Evolutionary conservation across 92 coral and sea anemone genomes (phyloP).

Genomic region (Heliopora coerulea): DNA sequence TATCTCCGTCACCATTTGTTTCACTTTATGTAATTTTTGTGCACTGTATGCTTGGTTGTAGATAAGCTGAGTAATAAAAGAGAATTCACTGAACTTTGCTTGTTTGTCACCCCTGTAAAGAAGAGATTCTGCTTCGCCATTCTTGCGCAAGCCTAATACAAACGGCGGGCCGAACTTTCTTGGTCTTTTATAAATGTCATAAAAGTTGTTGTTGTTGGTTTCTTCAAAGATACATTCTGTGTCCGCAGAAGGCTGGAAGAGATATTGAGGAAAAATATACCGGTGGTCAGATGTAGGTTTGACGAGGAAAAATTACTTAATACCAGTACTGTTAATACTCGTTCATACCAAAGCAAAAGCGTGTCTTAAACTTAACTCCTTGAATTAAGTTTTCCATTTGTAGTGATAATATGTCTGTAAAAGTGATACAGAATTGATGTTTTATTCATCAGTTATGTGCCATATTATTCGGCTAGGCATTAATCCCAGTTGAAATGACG

Average conservation of each 20-base stretch:
- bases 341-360: too few relatives aligned
- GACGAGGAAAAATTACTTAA: too few relatives aligned
- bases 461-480: too few relatives aligned
- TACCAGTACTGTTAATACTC: neutral
- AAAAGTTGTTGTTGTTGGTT: constrained; percentile 33
- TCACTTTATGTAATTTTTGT: neutral
- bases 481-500: too few relatives aligned
- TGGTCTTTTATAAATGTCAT: constrained; percentile 40
- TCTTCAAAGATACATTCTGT: constrained; percentile 42
- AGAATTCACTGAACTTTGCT: constrained; percentile 43
- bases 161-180: constrained; percentile 31
- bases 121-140: constrained; percentile 39
- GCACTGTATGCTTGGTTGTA: constrained; percentile 22
- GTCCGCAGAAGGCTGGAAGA: constrained; percentile 13
- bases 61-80: constrained; percentile 40
- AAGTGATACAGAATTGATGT: too few relatives aligned
- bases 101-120: constrained; percentile 38
- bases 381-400: too few relatives aligned
- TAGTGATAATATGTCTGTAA: too few relatives aligned
- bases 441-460: too few relatives aligned
- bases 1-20: neutral
- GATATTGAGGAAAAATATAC: neutral
- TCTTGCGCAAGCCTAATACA: constrained; percentile 30
- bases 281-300: neutral
- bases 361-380: too few relatives aligned